Base-by-base conservation (phyloP, 1,140 invertebrate species). In the Choristoneura fumiferana region DNA sequence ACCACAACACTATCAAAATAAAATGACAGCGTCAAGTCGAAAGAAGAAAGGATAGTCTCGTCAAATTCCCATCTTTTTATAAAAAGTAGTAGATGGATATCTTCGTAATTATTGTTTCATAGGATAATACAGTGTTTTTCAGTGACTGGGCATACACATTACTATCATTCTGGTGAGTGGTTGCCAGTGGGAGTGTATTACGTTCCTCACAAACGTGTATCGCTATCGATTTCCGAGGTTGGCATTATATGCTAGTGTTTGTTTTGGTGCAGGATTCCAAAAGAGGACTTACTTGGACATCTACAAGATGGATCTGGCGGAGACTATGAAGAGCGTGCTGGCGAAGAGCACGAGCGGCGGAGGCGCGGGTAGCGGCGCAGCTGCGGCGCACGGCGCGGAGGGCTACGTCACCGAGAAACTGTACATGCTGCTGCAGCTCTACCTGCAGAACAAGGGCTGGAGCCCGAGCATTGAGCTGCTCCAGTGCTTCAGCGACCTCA, bases 381-480 rank as follows among this genome's bases (percentile, higher is more conserved):
- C 78, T 33, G 67, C 80, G 38, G 72, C 82, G 60, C 89, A 94
- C 91, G 85, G 90, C 79, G 90, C 90, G 18, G 92, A 94, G 71
- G 94, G 95, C 71, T 96, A 96, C 86, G 94, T 96, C 38, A 96
- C 95, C 9, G 95, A 96, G 84, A 96, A 96, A 82, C 90, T 96
- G 52, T 96, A 96, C 75, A 95, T 95, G 94, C 87, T 96, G 39
- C 81, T 96, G 29, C 95, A 96, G 84, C 84, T 96, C 0, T 96
- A 96, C 89, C 85, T 96, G 56, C 95, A 96, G 87, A 96, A 96
- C 69, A 96, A 96, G 76, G 94, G 94, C 66, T 96, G 95, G 95
- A 96, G 95, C 85, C 94, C 94, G 0, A 95, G 94, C 63, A 94
- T 95, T 62, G 95, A 96, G 75, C 84, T 96, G 1, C 74, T 96